Evolutionary conservation across 2,113 vertebrate species (phyloP).

Genomic region (Sapajus apella): DNA sequence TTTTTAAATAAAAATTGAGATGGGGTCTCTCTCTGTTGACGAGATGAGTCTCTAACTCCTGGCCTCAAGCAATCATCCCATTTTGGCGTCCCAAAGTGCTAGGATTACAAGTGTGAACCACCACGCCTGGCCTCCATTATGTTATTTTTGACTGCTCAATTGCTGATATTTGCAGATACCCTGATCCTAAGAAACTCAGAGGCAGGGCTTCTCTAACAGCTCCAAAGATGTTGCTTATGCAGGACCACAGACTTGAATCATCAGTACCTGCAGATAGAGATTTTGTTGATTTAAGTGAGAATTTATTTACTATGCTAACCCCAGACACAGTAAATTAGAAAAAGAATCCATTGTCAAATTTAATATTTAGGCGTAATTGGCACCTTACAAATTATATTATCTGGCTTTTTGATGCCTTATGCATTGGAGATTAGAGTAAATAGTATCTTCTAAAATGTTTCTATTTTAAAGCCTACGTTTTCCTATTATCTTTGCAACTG

Average conservation of each 20-base stretch:
- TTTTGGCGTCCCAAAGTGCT: not conserved
- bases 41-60: not conserved
- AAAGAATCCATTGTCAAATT: not conserved
- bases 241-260: not conserved
- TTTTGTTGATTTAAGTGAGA: not conserved
- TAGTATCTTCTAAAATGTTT: not conserved
- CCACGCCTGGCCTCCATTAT: not conserved
- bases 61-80: not conserved
- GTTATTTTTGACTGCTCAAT: not conserved
- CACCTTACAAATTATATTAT: not conserved
- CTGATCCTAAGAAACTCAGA: not conserved
- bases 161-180: not conserved
- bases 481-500: not conserved
- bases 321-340: not conserved
- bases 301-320: not conserved
- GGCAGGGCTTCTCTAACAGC: not conserved
- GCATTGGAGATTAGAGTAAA: not conserved
- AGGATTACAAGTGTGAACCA: not conserved
- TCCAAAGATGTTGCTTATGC: not conserved
- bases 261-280: not conserved
- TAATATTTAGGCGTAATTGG: not conserved
- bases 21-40: not conserved
- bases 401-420: not conserved
- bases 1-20: not conserved
- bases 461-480: not conserved